phyloP scores from a whole-genome alignment of 2,888 invertebrate species.

The Gastrophysa polygoni region DNA sequence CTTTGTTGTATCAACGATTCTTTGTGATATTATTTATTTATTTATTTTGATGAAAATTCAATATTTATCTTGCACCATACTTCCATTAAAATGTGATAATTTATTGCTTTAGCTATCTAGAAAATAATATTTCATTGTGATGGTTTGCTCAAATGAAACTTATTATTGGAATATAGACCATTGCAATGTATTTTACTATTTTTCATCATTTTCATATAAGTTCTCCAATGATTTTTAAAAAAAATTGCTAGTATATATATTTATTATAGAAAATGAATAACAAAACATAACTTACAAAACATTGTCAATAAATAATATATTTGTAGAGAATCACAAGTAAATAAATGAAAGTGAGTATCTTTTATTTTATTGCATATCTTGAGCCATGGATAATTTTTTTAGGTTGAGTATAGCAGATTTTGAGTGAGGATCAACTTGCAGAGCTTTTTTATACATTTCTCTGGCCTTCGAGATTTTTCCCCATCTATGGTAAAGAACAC shows the following conservation, averaged over 20 bases:
- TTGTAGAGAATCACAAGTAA: constrained; percentile 43
- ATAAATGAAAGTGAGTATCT: constrained; percentile 24
- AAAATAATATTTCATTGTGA: too few species aligned
- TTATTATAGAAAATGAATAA: background rate
- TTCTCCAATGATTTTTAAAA: background rate
- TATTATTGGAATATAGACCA: too few species aligned
- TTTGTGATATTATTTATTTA: constrained; percentile 47
- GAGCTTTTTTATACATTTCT: constrained; percentile 75
- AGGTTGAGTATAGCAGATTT: constrained; percentile 75
- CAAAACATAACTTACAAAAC: too few species aligned
- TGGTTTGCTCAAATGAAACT: too few species aligned
- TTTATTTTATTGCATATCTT: constrained; percentile 31
- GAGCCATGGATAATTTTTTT: constrained; percentile 54
- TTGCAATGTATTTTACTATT: too few species aligned
- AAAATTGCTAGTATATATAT: background rate
- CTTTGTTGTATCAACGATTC: constrained; percentile 38
- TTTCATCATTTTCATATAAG: too few species aligned
- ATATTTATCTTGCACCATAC: background rate
- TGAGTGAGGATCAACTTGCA: constrained; percentile 73
- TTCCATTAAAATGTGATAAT: constrained; percentile 14
- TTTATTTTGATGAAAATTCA: constrained; percentile 28
- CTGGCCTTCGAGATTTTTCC: constrained; percentile 76
- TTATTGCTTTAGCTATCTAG: background rate
- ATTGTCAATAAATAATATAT: constrained; percentile 40
- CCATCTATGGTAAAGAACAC: constrained; percentile 93